phyloP scores from a whole-genome alignment of 2,888 invertebrate genomes.

The Volucella zonaria region DNA sequence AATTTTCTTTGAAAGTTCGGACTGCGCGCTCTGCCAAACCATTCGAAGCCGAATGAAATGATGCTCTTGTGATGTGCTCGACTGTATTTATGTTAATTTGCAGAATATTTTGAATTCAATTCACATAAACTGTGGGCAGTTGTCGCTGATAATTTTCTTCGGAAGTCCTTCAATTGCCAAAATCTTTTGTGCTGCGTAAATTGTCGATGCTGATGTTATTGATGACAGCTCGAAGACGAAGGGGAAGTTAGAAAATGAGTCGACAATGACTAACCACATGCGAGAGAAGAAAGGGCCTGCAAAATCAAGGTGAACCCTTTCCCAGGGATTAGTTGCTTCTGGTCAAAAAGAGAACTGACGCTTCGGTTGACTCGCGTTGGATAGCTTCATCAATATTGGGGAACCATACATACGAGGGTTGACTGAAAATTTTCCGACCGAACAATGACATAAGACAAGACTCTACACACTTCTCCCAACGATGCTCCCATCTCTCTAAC shows the following conservation, averaged over 20 bases:
- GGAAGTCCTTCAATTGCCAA: slow-evolving; percentile 74
- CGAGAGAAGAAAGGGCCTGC: slow-evolving; percentile 19
- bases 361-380: background rate
- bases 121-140: too few relatives aligned
- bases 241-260: slow-evolving; percentile 14
- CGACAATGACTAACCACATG: slow-evolving; percentile 34
- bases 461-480: too few relatives aligned
- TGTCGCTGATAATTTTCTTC: slow-evolving; percentile 72
- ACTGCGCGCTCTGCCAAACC: too few relatives aligned
- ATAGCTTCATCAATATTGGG: too few relatives aligned
- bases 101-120: slow-evolving; percentile 69
- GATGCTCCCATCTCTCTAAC: too few relatives aligned
- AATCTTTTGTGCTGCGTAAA: slow-evolving; percentile 60
- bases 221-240: background rate
- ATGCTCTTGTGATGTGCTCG: slow-evolving; percentile 48
- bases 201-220: slow-evolving; percentile 16
- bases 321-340: slow-evolving; percentile 17
- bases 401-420: too few relatives aligned
- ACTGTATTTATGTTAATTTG: slow-evolving; percentile 70
- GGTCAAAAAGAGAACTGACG: background rate
- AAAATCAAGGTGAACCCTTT: slow-evolving; percentile 25
- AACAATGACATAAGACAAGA: too few relatives aligned
- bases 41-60: too few relatives aligned
- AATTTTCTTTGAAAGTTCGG: too few relatives aligned
- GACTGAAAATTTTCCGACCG: too few relatives aligned